Conservation (phyloP, 2,113 vertebrate genomes). For the Aptenodytes forsteri region DNA sequence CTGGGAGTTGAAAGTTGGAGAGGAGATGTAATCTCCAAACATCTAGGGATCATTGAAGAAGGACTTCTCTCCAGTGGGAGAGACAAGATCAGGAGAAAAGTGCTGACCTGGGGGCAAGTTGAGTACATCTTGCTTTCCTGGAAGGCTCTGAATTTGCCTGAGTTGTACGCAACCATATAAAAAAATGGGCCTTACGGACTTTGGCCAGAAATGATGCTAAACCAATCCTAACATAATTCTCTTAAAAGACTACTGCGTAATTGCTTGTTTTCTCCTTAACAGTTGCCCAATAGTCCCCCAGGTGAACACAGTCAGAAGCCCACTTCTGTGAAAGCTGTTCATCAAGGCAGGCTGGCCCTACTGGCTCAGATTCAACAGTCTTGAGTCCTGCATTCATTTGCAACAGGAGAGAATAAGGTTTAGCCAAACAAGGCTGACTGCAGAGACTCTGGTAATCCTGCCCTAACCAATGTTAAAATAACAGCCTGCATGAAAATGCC, state of each 20-base stretch:
- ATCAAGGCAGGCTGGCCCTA: background rate
- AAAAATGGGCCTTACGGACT: background rate
- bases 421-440: background rate
- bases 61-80: background rate
- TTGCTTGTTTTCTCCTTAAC: background rate
- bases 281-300: background rate
- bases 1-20: background rate
- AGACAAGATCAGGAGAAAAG: background rate
- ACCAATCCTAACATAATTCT: background rate
- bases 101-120: background rate
- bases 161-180: background rate
- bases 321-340: background rate
- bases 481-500: background rate
- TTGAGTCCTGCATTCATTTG: background rate
- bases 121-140: background rate
- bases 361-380: background rate
- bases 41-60: background rate
- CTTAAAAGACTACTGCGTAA: background rate
- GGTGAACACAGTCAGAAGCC: background rate
- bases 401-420: background rate
- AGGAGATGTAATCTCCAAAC: background rate
- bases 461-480: background rate
- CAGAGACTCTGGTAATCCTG: background rate
- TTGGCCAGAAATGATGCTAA: background rate
- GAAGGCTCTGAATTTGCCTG: background rate